phyloP scores from a whole-genome alignment of 2,797 vertebrate species.

The Eidolon dupreanum region DNA sequence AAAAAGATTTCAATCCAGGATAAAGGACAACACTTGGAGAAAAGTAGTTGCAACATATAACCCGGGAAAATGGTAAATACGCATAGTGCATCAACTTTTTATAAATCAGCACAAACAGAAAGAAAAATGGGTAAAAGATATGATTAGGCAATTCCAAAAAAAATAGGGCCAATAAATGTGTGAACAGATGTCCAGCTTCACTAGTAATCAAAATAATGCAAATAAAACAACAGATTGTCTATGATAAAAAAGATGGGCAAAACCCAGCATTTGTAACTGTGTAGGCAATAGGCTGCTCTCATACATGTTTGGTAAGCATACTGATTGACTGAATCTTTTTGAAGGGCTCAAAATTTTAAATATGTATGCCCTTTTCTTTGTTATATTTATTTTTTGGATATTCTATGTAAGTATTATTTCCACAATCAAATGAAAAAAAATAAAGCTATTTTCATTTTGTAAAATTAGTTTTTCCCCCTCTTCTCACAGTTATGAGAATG shows the following conservation, averaged over 20 bases:
- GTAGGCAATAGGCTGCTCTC: background rate
- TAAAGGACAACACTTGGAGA: background rate
- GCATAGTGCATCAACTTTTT: background rate
- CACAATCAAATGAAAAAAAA: background rate
- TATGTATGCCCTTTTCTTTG: background rate
- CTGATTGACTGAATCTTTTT: background rate
- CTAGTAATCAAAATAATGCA: conserved; percentile 62
- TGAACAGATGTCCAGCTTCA: conserved; percentile 54
- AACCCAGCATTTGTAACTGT: background rate
- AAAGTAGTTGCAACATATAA: background rate
- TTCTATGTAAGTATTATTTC: background rate
- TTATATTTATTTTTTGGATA: background rate
- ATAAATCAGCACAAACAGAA: conserved; percentile 6
- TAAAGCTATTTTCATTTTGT: conserved; percentile 25
- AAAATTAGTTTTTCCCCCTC: background rate
- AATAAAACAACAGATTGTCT: conserved; percentile 49
- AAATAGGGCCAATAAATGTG: conserved; percentile 17
- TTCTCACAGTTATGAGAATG: conserved; percentile 8
- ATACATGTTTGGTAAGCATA: background rate
- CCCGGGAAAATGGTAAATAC: background rate
- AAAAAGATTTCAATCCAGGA: background rate
- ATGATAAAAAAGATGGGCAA: conserved; percentile 5
- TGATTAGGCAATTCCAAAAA: conserved; percentile 42
- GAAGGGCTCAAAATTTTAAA: conserved; percentile 26
- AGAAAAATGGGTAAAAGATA: conserved; percentile 1